Evolutionary conservation across 2,888 invertebrate genomes (phyloP), one percentile per base, ranked within the genome.

Genomic region (Piscicola geometra): DNA sequence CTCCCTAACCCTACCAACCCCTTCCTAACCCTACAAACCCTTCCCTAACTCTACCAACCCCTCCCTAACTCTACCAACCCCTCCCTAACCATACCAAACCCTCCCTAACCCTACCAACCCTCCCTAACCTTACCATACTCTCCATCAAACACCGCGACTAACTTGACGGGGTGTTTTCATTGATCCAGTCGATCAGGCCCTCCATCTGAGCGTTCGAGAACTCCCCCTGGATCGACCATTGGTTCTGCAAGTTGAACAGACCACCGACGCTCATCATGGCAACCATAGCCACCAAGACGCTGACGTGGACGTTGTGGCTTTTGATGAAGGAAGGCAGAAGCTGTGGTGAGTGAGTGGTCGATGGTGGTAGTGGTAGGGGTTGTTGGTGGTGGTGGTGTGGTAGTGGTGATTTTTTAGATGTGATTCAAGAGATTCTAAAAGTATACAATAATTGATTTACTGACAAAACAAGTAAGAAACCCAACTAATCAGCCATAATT

Each of bases 101-200:
- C 41, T 15, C 41, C 41, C 41, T 15, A 41, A 5, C 41, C 41
- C 41, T 41, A 9, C 41, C 41, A 5, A 5, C 41, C 41, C 41
- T 15, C 41, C 41, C 41, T n/a, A n/a, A n/a, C n/a, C n/a, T n/a
- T n/a, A n/a, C n/a, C n/a, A n/a, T n/a, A n/a, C n/a, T n/a, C n/a
- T n/a, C n/a, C n/a, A n/a, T 21, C 9, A 47, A 47, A 47, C 21
- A 9, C 50, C 50, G 9, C 9, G 21, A 47, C 60, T 21, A 9
- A 71, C 71, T 47, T 25, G 18, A 28, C 3, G n/a, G 87, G 35
- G 84, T 91, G 78, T 89, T 88, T 0, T 86, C 81, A 69, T 88
- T 87, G 72, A 93, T 89, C 93, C 93, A 94, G 66, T 89, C 88
- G 60, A 94, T 87, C 78, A 94, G 86, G 81, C 91, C 89, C 82